Evolutionary conservation across 2,113 vertebrate genomes (phyloP).

Genomic region (Garra rufa): DNA sequence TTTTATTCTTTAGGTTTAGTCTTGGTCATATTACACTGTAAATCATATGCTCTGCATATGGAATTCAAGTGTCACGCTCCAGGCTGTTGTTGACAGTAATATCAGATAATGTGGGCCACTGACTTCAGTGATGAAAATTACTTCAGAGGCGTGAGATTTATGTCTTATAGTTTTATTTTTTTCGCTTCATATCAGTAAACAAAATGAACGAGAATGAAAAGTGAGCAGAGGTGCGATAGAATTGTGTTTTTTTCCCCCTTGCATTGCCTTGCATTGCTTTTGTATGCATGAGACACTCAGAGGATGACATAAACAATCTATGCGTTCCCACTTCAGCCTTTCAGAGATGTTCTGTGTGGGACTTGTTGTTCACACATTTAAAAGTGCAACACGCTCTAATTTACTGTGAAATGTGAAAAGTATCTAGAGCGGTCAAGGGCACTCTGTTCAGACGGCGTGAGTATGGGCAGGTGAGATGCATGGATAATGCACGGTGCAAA

Average conservation of each 20-base stretch:
- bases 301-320: constrained; percentile 19
- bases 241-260: neutral
- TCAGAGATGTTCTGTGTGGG: constrained; percentile 19
- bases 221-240: neutral
- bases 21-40: neutral
- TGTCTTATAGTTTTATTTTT: constrained; percentile 3
- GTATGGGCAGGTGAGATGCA: neutral
- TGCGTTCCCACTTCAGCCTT: neutral
- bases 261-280: neutral
- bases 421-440: neutral
- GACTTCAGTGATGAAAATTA: neutral
- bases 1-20: neutral
- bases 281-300: constrained; percentile 10
- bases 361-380: constrained; percentile 26
- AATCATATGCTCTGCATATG: constrained; percentile 2
- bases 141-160: constrained; percentile 1
- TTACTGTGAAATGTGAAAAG: constrained; percentile 36
- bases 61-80: neutral
- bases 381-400: constrained; percentile 22
- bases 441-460: neutral
- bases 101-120: constrained; percentile 23
- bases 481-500: neutral
- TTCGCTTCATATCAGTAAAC: constrained; percentile 5
- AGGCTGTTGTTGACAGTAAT: constrained; percentile 21
- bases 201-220: constrained; percentile 3